Evolutionary conservation across 2,888 invertebrate species (phyloP).

Genomic region (Sylvicola cinctus): DNA sequence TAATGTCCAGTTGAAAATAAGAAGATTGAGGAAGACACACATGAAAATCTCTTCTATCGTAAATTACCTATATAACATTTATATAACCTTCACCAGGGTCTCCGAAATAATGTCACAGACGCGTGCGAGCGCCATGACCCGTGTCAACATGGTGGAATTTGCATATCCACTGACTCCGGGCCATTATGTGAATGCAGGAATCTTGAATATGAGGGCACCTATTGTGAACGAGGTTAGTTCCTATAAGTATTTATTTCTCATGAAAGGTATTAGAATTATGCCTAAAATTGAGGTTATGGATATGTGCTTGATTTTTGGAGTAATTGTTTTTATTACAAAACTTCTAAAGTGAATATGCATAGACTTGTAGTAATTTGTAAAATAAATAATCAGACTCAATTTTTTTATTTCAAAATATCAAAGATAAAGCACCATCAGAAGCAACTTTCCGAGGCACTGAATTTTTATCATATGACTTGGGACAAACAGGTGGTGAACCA

Average conservation of each 20-base stretch:
- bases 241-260: no score
- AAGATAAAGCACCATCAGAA: slow-evolving; percentile 86
- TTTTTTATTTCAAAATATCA: slow-evolving; percentile 5
- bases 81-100: no score
- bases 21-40: neutral
- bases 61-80: no score
- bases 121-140: slow-evolving; percentile 77
- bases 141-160: slow-evolving; percentile 87
- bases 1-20: neutral
- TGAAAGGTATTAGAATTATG: no score
- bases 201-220: slow-evolving; percentile 80
- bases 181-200: slow-evolving; percentile 88
- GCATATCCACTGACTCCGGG: slow-evolving; percentile 88
- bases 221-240: slow-evolving; percentile 77
- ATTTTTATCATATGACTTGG: slow-evolving; percentile 78
- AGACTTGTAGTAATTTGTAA: neutral
- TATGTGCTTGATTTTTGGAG: no score
- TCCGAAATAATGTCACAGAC: slow-evolving; percentile 52
- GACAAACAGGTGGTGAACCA: slow-evolving; percentile 66
- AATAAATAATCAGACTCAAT: no score
- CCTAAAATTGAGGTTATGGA: no score
- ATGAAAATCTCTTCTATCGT: no score
- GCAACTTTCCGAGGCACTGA: slow-evolving; percentile 84
- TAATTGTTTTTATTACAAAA: neutral
- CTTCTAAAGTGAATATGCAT: neutral